phyloP scores from a whole-genome alignment of 2,888 invertebrate species.

The Tenthredo amoena region DNA sequence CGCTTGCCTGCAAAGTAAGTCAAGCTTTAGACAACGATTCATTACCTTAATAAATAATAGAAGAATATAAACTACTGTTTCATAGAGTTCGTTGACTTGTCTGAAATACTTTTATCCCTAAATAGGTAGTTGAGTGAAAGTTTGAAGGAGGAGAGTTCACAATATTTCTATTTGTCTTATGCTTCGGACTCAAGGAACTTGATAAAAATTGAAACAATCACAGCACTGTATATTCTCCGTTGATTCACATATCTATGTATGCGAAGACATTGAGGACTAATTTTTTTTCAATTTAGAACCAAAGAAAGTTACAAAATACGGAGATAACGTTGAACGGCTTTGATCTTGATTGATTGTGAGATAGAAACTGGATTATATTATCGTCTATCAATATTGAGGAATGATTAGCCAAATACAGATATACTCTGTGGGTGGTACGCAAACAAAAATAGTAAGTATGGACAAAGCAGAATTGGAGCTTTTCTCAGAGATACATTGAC shows the following conservation, averaged over 20 bases:
- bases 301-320: not conserved
- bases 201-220: not conserved
- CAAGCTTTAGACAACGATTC: conserved; percentile 60
- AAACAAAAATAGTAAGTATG: not conserved
- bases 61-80: not conserved
- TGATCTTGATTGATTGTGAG: not conserved
- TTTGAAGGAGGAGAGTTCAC: not conserved
- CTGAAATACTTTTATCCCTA: not conserved
- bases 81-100: not conserved
- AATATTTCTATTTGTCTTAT: not conserved
- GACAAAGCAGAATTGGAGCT: not conserved
- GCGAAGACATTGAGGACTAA: not conserved
- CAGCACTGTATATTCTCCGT: not conserved
- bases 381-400: conserved; percentile 17
- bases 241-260: not conserved
- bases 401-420: not conserved
- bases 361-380: conserved; percentile 19
- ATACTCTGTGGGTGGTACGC: not conserved
- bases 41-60: not conserved
- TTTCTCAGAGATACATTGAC: not conserved
- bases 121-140: not conserved
- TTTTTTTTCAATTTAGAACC: not conserved
- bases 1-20: conserved; percentile 81
- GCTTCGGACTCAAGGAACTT: not conserved
- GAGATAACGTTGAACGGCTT: not conserved